phyloP scores from a whole-genome alignment of 30 jellyfish, hydroid and myxozoan species.

The Hydractinia symbiolongicarpus region DNA sequence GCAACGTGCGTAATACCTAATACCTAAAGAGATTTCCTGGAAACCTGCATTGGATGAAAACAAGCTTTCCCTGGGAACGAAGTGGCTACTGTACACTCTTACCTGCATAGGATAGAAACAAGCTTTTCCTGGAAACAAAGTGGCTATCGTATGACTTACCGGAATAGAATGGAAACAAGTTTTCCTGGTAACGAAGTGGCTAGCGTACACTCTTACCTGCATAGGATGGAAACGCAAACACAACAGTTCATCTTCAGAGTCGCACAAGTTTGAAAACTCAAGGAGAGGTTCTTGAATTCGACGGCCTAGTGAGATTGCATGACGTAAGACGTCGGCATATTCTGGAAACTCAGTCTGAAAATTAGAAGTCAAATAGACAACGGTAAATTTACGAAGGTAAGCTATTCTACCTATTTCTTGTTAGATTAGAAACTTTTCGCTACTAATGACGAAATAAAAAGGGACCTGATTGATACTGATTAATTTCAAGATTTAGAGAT shows the following conservation, averaged over 20 bases:
- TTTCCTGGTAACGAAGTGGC: no score
- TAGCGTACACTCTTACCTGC: conserved; percentile 46
- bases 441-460: no score
- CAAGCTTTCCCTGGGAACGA: no score
- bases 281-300: conserved; percentile 90
- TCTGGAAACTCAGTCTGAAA: conserved; percentile 81
- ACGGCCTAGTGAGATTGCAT: conserved; percentile 91
- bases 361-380: neutral
- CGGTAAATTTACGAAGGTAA: neutral
- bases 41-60: no score
- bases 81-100: no score
- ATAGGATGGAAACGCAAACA: conserved; percentile 83
- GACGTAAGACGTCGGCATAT: conserved; percentile 82
- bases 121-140: no score
- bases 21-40: no score
- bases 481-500: no score
- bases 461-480: no score
- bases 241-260: conserved; percentile 80
- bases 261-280: conserved; percentile 87
- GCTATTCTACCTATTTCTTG: neutral
- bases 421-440: neutral
- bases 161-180: no score
- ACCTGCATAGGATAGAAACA: conserved; percentile 91
- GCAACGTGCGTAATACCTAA: no score
- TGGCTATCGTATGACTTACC: neutral